Evolutionary conservation across 2,113 vertebrate species (phyloP), one percentile per base, ranked within the genome.

Genomic region (Daboia siamensis): DNA sequence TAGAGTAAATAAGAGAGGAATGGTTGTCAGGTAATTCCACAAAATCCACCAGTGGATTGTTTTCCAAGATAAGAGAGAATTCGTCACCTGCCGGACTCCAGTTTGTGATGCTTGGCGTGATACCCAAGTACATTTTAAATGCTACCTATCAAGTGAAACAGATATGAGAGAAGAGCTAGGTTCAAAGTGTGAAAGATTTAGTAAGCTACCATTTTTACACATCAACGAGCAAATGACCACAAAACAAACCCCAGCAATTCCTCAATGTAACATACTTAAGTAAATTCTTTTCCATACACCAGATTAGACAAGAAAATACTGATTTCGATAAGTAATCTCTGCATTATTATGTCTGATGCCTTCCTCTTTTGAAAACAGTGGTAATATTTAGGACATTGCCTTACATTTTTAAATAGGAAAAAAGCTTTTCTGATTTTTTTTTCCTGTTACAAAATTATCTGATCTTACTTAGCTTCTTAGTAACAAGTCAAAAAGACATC

Each of bases 21-120:
- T 99, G 99, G 97, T 98, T 99, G 95, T 99, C 99, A 0, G 99
- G 99, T 91, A 99, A 98, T 97, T 99, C 99, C 93, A 99, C 99
- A 86, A 99, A 99, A 97, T 99, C 99, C 91, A 99, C 99, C 96
- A 99, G 95, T 0, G 99, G 99, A 96, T 99, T 99, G 94, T 98
- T 99, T 97, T 99, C 99, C 91, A 99, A 96, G 95, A 99, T 99
- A 93, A 99, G 98, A 88, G 99, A 99, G 98, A 99, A 99, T 93
- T 99, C 99, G 0, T 99, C 99, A 0, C 99, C 99, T 15, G 98
- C 99, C 21, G 99, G 99, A 96, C 99, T 99, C 99, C 99, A 99
- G 96, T 99, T 99, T 96, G 99, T 99, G 97, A 99, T 98, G 93
- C 98, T 99, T 0, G 99, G 99, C 90, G 99, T 99, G 96, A 99